phyloP scores from a whole-genome alignment of 2,113 vertebrate species.

The Phalacrocorax brasilianus region DNA sequence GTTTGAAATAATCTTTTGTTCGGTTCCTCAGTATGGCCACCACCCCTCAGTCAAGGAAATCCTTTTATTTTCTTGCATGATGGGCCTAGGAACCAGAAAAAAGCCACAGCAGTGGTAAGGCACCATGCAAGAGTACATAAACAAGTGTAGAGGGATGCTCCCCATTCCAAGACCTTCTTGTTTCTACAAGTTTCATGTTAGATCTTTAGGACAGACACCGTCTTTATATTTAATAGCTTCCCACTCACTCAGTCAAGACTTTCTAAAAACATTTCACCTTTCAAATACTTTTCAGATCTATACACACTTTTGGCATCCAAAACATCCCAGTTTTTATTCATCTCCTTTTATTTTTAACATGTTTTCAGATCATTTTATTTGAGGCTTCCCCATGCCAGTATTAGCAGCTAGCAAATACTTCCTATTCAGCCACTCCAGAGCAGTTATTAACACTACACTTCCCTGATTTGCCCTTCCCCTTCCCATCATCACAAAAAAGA shows the following conservation, averaged over 20 bases:
- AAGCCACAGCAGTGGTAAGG: not conserved
- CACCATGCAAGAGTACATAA: not conserved
- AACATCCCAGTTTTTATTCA: not conserved
- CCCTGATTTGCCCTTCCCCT: not conserved
- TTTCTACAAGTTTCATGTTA: not conserved
- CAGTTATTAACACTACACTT: not conserved
- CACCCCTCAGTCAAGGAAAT: not conserved
- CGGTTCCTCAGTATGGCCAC: not conserved
- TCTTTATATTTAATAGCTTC: not conserved
- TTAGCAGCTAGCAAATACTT: not conserved
- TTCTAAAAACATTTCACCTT: not conserved
- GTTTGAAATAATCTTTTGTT: not conserved
- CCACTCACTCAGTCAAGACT: not conserved
- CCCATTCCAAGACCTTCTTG: not conserved
- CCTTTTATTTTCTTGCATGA: not conserved
- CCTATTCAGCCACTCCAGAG: not conserved
- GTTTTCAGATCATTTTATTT: not conserved
- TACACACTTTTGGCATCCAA: not conserved
- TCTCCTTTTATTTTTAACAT: not conserved
- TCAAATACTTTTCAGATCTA: not conserved
- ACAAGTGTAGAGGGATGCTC: not conserved
- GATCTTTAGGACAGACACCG: not conserved
- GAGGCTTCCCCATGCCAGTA: not conserved
- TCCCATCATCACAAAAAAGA: not conserved
- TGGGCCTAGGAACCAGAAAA: not conserved